Conservation (phyloP, 2,888 invertebrate genomes). For the Sphaerophoria rueppellii region DNA sequence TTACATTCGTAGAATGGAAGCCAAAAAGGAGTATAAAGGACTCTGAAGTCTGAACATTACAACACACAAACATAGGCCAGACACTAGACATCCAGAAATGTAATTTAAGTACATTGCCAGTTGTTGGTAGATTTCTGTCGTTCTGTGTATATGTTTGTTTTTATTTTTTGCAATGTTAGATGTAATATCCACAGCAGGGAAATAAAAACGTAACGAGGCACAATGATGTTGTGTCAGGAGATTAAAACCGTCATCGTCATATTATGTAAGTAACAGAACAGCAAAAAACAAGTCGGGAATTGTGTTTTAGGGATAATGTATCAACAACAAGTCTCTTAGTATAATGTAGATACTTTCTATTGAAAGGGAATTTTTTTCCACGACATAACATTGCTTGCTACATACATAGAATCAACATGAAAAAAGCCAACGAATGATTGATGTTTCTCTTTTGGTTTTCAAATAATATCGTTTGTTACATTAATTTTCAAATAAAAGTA, state of each 20-base stretch:
- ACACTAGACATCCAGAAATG: conserved; percentile 29
- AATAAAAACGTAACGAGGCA: neutral
- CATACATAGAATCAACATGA: too few species aligned
- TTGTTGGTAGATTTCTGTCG: neutral
- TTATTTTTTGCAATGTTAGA: conserved; percentile 1
- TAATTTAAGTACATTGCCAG: conserved; percentile 32
- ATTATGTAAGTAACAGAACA: neutral
- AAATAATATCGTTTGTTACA: too few species aligned
- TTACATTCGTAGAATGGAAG: too few species aligned
- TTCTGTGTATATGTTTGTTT: neutral
- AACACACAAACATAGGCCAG: conserved; percentile 30
- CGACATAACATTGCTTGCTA: too few species aligned
- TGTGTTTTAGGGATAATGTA: neutral
- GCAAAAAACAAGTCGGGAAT: neutral
- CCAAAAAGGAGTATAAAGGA: conserved; percentile 15
- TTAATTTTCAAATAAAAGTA: too few species aligned
- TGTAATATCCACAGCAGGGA: neutral
- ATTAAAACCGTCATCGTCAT: neutral
- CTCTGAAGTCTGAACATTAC: neutral
- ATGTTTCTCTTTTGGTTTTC: too few species aligned
- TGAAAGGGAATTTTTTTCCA: too few species aligned
- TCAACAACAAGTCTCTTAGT: neutral
- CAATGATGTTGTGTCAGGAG: neutral
- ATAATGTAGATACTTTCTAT: too few species aligned
- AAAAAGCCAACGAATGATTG: too few species aligned